Percentiles rank a stretch among this genome's conserved stretches.
These are phyloP conservation scores for Polyodon spathula DNA, from an alignment of 2,113 vertebrate genomes.

Conservation along the genomic window DNA sequence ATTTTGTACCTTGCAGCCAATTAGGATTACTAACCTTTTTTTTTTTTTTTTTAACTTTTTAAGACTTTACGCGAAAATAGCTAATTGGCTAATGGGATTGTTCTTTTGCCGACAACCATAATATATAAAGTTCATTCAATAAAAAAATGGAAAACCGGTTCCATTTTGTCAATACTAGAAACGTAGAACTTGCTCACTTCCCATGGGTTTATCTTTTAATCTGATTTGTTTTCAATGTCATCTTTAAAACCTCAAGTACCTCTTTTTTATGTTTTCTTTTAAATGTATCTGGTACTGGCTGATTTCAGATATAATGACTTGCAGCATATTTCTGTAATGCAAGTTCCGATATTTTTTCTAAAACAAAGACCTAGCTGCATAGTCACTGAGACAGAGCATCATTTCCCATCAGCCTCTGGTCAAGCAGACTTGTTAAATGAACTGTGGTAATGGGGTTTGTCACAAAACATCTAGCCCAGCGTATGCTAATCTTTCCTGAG, in stretches of 20 bases:
- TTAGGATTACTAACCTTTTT: background rate
- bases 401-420: fast-evolving
- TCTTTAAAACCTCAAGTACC: no score
- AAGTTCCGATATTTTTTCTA: background rate
- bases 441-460: background rate
- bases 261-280: no score
- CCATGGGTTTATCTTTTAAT: no score
- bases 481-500: fast-evolving
- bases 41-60: background rate
- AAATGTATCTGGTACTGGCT: no score
- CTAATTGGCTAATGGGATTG: conserved; percentile 1
- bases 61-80: background rate
- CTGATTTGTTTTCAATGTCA: no score
- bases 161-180: no score
- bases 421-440: fast-evolving
- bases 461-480: background rate
- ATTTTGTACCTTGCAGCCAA: background rate
- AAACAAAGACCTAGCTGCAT: background rate
- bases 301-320: no score
- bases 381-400: background rate
- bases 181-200: no score
- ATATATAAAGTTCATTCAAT: background rate
- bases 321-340: no score
- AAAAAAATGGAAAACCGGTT: no score
- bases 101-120: background rate